Conservation (phyloP, 2,797 vertebrate genomes). For the Peromyscus eremicus region DNA sequence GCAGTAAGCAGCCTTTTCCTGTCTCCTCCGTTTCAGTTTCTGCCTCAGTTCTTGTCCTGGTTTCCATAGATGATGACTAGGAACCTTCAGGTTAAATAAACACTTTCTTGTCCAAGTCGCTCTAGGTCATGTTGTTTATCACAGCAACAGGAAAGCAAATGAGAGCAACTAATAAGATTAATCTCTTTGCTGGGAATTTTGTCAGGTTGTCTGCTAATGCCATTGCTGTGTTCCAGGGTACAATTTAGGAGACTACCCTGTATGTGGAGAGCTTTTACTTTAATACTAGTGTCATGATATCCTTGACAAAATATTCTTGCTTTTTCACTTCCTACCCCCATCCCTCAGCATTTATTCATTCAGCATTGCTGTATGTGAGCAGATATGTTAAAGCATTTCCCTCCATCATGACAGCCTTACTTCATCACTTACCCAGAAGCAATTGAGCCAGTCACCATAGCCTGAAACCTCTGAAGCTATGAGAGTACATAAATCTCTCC, state of each 20-base stretch:
- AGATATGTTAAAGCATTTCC: neutral
- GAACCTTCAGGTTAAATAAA: neutral
- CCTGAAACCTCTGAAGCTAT: neutral
- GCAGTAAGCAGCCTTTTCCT: neutral
- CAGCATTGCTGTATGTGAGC: neutral
- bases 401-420: neutral
- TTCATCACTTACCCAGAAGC: neutral
- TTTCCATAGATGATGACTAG: neutral
- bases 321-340: neutral
- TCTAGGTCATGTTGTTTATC: neutral
- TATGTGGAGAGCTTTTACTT: neutral
- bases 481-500: neutral
- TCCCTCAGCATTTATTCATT: neutral
- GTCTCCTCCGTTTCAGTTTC: no score
- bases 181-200: neutral
- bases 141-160: neutral
- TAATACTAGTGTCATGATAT: neutral
- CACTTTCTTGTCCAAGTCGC: neutral
- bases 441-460: no score
- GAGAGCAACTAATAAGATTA: neutral
- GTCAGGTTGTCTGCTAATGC: neutral
- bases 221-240: neutral
- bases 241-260: neutral
- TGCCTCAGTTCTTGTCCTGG: neutral
- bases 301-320: neutral